These are phyloP conservation scores for Drosophila pallidifrons DNA, from an alignment of 1,140 invertebrate species.

Conservation along the genomic window DNA sequence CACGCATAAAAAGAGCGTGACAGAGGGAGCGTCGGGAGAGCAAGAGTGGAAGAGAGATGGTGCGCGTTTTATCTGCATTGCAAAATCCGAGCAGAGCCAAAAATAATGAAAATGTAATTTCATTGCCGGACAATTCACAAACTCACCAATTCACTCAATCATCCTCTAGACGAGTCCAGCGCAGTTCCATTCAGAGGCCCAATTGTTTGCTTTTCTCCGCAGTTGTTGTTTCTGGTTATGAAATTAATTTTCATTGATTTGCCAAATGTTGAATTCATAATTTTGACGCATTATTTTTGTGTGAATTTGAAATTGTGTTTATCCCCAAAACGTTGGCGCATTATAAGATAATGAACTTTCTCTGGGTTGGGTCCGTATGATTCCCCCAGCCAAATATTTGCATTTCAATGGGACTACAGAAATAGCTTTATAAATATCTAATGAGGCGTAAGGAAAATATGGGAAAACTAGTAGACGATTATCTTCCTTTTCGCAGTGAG, in stretches of 20 bases:
- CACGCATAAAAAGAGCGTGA: not conserved
- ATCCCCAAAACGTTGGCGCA: slow-evolving; percentile 60
- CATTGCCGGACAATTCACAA: slow-evolving; percentile 55
- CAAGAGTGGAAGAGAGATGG: not conserved
- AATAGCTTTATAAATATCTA: slow-evolving; percentile 45
- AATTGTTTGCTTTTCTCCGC: slow-evolving; percentile 40
- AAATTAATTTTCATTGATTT: slow-evolving; percentile 83
- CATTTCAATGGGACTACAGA: slow-evolving; percentile 57
- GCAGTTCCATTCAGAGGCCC: not conserved
- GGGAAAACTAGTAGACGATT: slow-evolving; percentile 13
- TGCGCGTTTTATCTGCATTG: slow-evolving; percentile 48
- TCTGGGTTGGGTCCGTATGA: slow-evolving; percentile 7
- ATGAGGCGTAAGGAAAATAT: slow-evolving; percentile 31
- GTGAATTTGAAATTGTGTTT: slow-evolving; percentile 77
- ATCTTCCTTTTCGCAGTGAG: not conserved
- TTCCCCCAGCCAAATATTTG: slow-evolving; percentile 42
- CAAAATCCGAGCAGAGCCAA: slow-evolving; percentile 31
- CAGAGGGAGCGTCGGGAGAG: not conserved
- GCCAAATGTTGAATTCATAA: slow-evolving; percentile 82
- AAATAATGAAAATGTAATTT: slow-evolving; percentile 82
- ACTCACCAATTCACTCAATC: slow-evolving; percentile 58
- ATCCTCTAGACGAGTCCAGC: not conserved
- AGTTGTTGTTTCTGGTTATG: slow-evolving; percentile 64
- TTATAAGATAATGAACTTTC: slow-evolving; percentile 75
- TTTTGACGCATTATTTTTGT: slow-evolving; percentile 82